phyloP scores from a whole-genome alignment of 2,113 vertebrate species.

The Anhinga rufa region DNA sequence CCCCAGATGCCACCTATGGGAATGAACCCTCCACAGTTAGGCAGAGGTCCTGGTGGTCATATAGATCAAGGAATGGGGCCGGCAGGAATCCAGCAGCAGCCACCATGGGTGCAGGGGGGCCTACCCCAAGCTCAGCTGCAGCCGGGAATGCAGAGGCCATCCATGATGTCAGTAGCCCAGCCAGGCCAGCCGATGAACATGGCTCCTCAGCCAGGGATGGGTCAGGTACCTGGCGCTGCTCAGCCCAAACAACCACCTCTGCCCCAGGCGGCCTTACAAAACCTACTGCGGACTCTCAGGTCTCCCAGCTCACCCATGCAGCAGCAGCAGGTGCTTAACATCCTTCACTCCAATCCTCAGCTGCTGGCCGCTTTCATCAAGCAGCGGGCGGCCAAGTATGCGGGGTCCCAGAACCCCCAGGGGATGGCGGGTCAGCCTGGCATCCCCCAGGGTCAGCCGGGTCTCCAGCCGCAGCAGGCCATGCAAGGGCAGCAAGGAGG shows the following conservation, averaged over 20 bases:
- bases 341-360: conserved; percentile 95
- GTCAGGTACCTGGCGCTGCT: conserved; percentile 76
- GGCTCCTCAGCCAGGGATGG: conserved; percentile 78
- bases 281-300: conserved; percentile 80
- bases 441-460: conserved; percentile 70
- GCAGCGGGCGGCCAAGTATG: conserved; percentile 91
- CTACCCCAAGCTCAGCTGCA: conserved; percentile 83
- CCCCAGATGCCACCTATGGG: conserved; percentile 82
- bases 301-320: conserved; percentile 85
- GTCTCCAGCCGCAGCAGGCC: conserved; percentile 66
- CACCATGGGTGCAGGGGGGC: conserved; percentile 79
- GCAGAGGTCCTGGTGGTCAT: conserved; percentile 75
- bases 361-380: conserved; percentile 97
- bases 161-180: conserved; percentile 88
- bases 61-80: conserved; percentile 78
- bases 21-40: conserved; percentile 81
- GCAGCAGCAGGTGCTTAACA: conserved; percentile 94
- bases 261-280: conserved; percentile 84
- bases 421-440: conserved; percentile 73
- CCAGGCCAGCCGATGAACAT: conserved; percentile 83
- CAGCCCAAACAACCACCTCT: conserved; percentile 76
- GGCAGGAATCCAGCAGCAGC: conserved; percentile 75
- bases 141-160: conserved; percentile 83
- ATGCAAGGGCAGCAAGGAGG: conserved; percentile 74
- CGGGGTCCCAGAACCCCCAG: conserved; percentile 75